Conservation (phyloP, 53 echinoderm and acorn worm species). For the Mesocentrotus franciscanus region DNA sequence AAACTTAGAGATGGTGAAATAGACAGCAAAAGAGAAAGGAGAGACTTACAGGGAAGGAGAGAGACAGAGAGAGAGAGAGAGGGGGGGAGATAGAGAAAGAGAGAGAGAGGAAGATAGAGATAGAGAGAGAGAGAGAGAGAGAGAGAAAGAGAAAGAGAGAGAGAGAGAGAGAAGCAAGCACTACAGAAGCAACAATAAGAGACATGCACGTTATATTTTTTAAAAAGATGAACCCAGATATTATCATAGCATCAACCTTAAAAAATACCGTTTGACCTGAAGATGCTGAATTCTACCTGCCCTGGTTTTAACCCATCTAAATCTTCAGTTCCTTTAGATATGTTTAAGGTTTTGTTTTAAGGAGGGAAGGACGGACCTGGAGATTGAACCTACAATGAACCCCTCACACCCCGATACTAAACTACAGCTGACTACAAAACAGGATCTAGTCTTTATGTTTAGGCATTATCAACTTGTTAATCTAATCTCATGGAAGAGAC, state of each 20-base stretch:
- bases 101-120: not conserved
- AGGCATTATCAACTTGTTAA: conserved; percentile 22
- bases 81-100: not conserved
- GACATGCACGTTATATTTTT: not conserved
- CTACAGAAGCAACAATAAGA: not conserved
- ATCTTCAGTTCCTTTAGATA: not conserved
- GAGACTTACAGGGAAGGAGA: not conserved
- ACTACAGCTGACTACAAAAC: conserved; percentile 44
- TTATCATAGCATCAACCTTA: not conserved
- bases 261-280: not conserved
- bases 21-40: not conserved
- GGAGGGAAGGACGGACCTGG: conserved; percentile 14
- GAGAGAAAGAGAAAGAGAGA: not conserved
- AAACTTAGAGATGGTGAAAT: not conserved
- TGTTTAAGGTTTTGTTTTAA: not conserved
- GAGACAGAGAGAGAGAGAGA: not conserved
- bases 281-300: conserved; percentile 32
- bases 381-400: conserved; percentile 39
- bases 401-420: conserved; percentile 8
- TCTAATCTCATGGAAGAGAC: conserved; percentile 9
- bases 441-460: conserved; percentile 32
- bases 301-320: conserved; percentile 40
- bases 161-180: not conserved
- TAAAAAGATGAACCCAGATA: no score
- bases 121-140: not conserved